These are phyloP conservation scores for Synanthedon myopaeformis DNA, from an alignment of 2,888 invertebrate genomes.

Conservation along the genomic window DNA sequence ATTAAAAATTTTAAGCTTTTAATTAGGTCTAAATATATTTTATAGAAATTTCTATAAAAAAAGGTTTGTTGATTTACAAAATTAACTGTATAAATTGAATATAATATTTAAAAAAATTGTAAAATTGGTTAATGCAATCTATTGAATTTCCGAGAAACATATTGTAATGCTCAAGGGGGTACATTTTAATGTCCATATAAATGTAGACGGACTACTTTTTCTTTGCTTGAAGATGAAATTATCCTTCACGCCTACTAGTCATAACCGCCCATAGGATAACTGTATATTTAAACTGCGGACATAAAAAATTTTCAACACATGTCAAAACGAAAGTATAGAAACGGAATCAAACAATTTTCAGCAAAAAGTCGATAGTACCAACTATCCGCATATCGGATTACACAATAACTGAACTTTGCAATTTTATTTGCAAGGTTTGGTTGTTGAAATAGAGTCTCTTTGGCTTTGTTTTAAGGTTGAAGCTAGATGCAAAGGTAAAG, in stretches of 20 bases:
- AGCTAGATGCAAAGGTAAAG: conserved; percentile 17
- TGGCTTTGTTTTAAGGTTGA: conserved; percentile 14
- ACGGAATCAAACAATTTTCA: conserved; percentile 51
- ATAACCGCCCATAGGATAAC: no score
- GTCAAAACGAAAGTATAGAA: conserved; percentile 24
- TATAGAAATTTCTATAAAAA: no score
- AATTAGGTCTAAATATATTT: no score
- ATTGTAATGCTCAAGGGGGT: no score
- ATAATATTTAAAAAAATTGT: no score
- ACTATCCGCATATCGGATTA: conserved; percentile 61
- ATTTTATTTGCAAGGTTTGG: not conserved
- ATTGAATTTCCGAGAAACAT: no score
- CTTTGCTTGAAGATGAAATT: not conserved
- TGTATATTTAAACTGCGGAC: not conserved
- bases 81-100: no score
- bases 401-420: conserved; percentile 41
- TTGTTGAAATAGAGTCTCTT: conserved; percentile 24
- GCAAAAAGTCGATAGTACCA: conserved; percentile 45
- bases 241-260: conserved; percentile 3
- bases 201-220: not conserved
- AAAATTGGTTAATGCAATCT: no score
- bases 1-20: no score
- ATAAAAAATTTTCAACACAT: conserved; percentile 6
- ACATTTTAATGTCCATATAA: not conserved
- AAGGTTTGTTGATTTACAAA: no score